Base-by-base conservation (phyloP, 2,113 vertebrate genomes). In the Charina bottae region DNA sequence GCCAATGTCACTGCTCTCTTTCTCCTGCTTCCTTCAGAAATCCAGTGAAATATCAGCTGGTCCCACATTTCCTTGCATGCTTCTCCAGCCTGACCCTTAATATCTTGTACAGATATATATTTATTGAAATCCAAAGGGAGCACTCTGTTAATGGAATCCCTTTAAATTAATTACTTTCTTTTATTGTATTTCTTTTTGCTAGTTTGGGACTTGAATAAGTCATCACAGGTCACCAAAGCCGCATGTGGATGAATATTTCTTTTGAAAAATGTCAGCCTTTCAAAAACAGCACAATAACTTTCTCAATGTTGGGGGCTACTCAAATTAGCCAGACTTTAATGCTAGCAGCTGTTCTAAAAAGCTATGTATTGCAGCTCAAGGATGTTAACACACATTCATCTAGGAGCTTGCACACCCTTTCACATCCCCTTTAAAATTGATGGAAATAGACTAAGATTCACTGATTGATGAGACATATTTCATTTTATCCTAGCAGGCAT, bases 201-300 rank as follows among this genome's bases (percentile, higher is more conserved):
- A 96, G 94, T 10, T 94, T 89, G 90, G 0, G 6, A 0, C 37
- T 3, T 59, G 94, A 96, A 92, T 94, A 96, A 96, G 93, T 93
- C 96, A 96, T 56, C 95, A 92, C 94, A 96, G 95, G 93, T 96
- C 96, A 95, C 89, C 6, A 93, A 89, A 94, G 95, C 60, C 93
- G 89, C 92, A 86, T 87, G 89, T 19, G 93, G 92, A 87, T 88
- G 95, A 96, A 96, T 92, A 95, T 96, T 96, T 88, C 96, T 93
- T 95, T 93, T 95, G 90, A 93, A 95, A 90, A 94, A 11, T 9
- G 0, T 94, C 93, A 96, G 92, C 53, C 93, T 94, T 94, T 60
- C 86, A 78, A 90, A 93, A 94, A 12, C 92, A 94, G 91, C 15
- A 37, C 93, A 37, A 94, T 93, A 91, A 96, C 95, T 93, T 90